Conservation (phyloP, 2,797 vertebrate species). For the Mormyrus proboscirostris region DNA sequence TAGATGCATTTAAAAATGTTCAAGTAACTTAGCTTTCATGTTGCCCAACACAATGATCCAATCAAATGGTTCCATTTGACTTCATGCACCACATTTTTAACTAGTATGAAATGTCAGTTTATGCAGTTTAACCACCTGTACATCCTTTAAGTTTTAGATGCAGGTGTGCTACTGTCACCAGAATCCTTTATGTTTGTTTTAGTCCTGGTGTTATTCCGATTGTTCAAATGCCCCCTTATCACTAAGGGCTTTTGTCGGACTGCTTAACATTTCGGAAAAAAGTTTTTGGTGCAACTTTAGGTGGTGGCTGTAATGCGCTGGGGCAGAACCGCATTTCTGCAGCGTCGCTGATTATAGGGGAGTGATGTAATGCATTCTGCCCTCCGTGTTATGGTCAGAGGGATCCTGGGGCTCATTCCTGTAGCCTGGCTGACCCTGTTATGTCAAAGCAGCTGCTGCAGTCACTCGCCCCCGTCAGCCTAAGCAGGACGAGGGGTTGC, state of each 20-base stretch:
- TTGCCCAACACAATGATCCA: neutral
- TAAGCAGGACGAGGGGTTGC: neutral
- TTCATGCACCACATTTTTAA: neutral
- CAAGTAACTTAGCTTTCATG: neutral
- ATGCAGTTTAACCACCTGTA: neutral
- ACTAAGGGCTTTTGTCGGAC: neutral
- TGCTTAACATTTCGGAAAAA: neutral
- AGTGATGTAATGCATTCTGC: neutral
- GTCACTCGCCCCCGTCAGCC: constrained; percentile 37
- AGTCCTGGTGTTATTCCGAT: neutral
- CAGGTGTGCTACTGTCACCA: neutral
- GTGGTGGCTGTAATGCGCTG: neutral
- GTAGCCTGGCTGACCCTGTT: constrained; percentile 18
- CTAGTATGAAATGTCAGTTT: neutral
- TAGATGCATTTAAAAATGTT: neutral
- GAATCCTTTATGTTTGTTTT: neutral
- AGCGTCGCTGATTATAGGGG: neutral
- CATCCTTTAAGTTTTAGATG: neutral
- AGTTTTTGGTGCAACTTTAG: neutral
- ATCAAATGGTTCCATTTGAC: neutral
- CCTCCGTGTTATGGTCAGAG: neutral
- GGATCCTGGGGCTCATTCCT: neutral
- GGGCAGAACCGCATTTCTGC: neutral
- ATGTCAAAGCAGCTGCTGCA: constrained; percentile 43
- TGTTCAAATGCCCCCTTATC: neutral